phyloP scores from a whole-genome alignment of 2,888 invertebrate species.

The Apodemia duryi region DNA sequence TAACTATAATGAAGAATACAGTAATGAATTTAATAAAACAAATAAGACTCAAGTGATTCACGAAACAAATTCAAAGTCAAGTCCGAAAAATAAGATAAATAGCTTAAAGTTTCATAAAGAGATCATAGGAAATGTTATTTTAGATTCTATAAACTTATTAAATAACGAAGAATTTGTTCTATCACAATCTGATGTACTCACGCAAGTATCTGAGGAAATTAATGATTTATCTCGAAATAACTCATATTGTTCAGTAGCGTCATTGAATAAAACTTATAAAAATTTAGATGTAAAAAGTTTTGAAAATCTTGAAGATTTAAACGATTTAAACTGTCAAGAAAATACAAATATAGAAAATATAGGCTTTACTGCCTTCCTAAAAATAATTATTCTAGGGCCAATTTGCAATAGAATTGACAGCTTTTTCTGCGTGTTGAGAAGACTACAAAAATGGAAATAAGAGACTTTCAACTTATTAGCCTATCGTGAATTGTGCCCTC shows the following conservation, averaged over 20 bases:
- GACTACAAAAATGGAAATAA: too few relatives aligned
- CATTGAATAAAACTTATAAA: constrained; percentile 53
- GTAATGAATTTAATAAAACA: background rate
- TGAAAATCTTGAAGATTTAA: constrained; percentile 32
- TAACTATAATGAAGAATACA: background rate
- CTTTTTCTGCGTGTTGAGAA: too few relatives aligned
- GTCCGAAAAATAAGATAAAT: background rate
- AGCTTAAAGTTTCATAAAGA: constrained; percentile 35
- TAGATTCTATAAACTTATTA: constrained; percentile 50
- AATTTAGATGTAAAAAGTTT: constrained; percentile 55
- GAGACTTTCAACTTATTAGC: too few relatives aligned
- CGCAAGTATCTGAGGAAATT: constrained; percentile 27
- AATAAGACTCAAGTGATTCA: background rate
- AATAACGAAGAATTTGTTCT: constrained; percentile 43
- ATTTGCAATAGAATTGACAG: too few relatives aligned
- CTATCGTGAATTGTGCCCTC: too few relatives aligned
- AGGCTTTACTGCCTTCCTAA: too few relatives aligned
- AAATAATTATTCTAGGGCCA: too few relatives aligned
- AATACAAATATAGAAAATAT: background rate
- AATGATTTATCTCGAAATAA: constrained; percentile 35
- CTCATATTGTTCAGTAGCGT: constrained; percentile 47
- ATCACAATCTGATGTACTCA: constrained; percentile 25
- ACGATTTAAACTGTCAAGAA: constrained; percentile 15
- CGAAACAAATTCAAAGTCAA: constrained; percentile 16
- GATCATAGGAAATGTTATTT: constrained; percentile 38